Base-by-base conservation (phyloP, 2,113 vertebrate species). In the Tichodroma muraria region DNA sequence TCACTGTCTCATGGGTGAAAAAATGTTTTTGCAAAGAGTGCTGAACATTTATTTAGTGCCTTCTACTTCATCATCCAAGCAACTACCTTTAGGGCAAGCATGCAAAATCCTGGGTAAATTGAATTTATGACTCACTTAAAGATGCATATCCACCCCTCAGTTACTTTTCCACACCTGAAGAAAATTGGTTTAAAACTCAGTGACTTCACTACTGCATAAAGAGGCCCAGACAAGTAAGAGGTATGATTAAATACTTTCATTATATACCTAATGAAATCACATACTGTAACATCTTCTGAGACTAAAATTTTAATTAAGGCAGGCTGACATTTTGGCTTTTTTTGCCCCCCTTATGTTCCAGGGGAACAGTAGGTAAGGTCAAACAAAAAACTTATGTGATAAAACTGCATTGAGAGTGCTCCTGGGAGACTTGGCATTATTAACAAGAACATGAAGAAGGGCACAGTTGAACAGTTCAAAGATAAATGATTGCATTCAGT, bases 281-380 rank as follows among this genome's bases (percentile, higher is more conserved):
- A 90, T 31, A 94, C 53, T 85, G 82, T 76, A 89, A 68, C 90
- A 95, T 88, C 97, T 95, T 97, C 93, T 66, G 95, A 97, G 97
- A 97, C 70, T 82, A 78, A 49, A 82, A 89, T 95, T 97, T 97
- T 98, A 97, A 98, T 98, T 97, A 97, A 97, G 81, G 50, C 70
- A 96, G 92, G 80, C 63, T 97, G 87, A 63, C 89, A 95, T 96
- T 97, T 96, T 93, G 85, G 73, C 40, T 31, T 49, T 15, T 28
- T 47, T 60, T 38, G 7, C 5, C 9, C 31, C 35, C 8, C 3
- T 49, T 4, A 10, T 14, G 75, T 90, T 95, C 73, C 70, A 80
- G 59, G 49, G 89, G 71, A 97, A 90, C 82, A 93, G 96, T 76
- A 97, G 91, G 95, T 95, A 93, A 97, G 92, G 95, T 94, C 91